A percentile compares a stretch with the other conserved stretches of the same genome.
Evolutionary conservation across 2,888 invertebrate genomes (phyloP).

Genomic region (Caenorhabditis sp.): DNA sequence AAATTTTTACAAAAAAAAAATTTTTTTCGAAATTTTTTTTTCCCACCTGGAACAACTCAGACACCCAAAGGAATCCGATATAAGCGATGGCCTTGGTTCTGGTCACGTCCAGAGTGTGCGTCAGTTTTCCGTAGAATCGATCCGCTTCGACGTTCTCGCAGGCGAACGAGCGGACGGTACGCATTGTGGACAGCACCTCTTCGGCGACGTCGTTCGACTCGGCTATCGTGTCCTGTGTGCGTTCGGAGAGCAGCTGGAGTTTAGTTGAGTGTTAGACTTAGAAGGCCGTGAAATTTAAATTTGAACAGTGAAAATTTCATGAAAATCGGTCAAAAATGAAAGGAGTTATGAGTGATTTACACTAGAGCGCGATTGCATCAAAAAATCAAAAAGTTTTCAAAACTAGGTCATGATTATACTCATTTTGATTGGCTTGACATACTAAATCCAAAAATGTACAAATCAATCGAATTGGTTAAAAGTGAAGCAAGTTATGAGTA

Average conservation of each 20-base stretch:
- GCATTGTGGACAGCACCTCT: slow-evolving; percentile 84
- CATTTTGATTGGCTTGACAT: no score
- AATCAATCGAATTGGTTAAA: no score
- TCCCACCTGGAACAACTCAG: slow-evolving; percentile 78
- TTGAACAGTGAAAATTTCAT: background rate
- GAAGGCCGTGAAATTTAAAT: background rate
- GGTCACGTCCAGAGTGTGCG: slow-evolving; percentile 78
- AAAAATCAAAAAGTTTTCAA: no score
- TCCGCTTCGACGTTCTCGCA: slow-evolving; percentile 84
- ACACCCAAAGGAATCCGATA: slow-evolving; percentile 81
- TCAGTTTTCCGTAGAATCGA: slow-evolving; percentile 78
- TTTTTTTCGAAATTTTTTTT: no score
- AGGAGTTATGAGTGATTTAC: background rate
- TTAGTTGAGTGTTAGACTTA: background rate
- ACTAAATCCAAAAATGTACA: no score
- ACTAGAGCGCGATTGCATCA: no score
- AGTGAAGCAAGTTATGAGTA: no score
- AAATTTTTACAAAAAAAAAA: no score
- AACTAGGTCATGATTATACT: no score
- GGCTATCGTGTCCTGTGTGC: slow-evolving; percentile 84
- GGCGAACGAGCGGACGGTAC: slow-evolving; percentile 84
- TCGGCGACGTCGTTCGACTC: slow-evolving; percentile 84
- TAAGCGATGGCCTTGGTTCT: slow-evolving; percentile 81
- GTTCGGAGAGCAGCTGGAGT: slow-evolving; percentile 80
- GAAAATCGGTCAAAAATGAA: background rate